Conservation (phyloP, 1,140 invertebrate species). For the Dreissena polymorpha region DNA sequence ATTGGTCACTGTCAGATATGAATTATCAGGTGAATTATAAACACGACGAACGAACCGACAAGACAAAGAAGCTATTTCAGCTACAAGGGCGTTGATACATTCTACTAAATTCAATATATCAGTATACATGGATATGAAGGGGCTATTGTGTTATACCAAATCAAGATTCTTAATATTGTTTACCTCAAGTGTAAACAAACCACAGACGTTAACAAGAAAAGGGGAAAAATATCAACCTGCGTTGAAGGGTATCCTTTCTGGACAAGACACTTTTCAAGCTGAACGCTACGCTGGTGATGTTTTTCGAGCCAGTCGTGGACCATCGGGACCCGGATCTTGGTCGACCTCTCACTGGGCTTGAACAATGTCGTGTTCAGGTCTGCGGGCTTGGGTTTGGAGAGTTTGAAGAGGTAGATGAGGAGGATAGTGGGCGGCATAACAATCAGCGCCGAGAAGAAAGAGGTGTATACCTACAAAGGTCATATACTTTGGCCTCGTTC, state of each 20-base stretch:
- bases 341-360: neutral
- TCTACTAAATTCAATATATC: no score
- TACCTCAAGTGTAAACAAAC: no score
- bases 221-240: neutral
- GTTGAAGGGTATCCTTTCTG: constrained; percentile 38
- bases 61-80: no score
- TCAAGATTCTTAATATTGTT: no score
- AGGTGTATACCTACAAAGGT: constrained; percentile 55
- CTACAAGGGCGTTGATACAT: no score
- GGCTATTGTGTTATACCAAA: no score
- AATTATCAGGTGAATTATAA: no score
- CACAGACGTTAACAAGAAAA: no score
- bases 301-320: constrained; percentile 39
- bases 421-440: constrained; percentile 56
- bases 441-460: constrained; percentile 53
- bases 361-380: neutral
- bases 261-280: constrained; percentile 42
- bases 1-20: no score
- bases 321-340: constrained; percentile 12
- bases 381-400: constrained; percentile 17
- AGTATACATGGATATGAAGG: no score
- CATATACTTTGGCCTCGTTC: neutral
- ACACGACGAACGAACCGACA: no score
- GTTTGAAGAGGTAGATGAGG: constrained; percentile 64
- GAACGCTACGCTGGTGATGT: constrained; percentile 33